Evolutionary conservation across 2,797 vertebrate genomes (phyloP).

Genomic region (Cyclura pinguis): DNA sequence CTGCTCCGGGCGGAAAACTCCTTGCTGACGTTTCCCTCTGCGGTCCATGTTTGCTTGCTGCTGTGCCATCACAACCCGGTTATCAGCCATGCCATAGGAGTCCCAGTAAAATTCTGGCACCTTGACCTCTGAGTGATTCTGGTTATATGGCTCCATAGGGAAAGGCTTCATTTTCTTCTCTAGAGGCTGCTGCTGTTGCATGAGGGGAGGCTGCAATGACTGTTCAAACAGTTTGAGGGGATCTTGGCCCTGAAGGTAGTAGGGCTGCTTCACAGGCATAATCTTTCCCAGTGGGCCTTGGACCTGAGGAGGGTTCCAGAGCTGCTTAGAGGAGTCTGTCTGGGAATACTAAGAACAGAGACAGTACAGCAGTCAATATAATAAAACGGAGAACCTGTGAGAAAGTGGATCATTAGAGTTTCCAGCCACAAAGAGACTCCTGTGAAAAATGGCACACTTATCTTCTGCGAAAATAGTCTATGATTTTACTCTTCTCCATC

Average conservation of each 20-base stretch:
- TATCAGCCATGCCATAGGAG: conserved; percentile 87
- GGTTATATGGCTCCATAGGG: conserved; percentile 87
- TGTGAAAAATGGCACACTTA: neutral
- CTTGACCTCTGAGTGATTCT: conserved; percentile 88
- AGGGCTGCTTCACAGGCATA: conserved; percentile 90
- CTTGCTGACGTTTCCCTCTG: conserved; percentile 86
- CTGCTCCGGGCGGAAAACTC: conserved; percentile 89
- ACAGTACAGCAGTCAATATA: conserved; percentile 46
- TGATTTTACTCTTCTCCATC: neutral
- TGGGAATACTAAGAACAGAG: conserved; percentile 86
- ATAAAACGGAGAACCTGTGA: neutral
- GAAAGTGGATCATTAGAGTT: neutral
- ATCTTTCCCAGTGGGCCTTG: conserved; percentile 91
- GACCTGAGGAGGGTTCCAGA: conserved; percentile 92
- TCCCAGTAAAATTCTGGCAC: conserved; percentile 96
- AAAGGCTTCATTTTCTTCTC: conserved; percentile 97
- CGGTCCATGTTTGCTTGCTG: conserved; percentile 84
- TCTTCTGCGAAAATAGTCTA: neutral
- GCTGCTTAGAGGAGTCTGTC: conserved; percentile 90
- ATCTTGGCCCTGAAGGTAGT: conserved; percentile 92
- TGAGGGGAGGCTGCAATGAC: conserved; percentile 82
- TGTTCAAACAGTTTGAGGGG: conserved; percentile 94
- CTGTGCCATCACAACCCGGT: conserved; percentile 82
- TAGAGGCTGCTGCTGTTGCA: conserved; percentile 86
- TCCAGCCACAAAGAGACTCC: accelerated